These are phyloP conservation scores for Galago senegalensis DNA, from an alignment of 2,797 vertebrate genomes.

Conservation along the genomic window DNA sequence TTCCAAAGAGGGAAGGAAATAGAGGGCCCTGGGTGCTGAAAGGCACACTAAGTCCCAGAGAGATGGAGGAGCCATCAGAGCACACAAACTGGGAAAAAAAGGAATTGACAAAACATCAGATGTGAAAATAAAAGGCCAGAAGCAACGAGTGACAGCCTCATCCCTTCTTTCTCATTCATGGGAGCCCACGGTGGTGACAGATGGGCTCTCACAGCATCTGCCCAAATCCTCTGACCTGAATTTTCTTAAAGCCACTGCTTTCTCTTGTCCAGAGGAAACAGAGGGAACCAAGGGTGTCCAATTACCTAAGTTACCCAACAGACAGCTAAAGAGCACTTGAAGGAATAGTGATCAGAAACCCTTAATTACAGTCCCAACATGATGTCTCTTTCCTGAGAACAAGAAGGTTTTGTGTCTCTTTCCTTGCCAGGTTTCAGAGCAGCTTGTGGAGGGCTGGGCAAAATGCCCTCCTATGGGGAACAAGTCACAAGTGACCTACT, in stretches of 20 bases:
- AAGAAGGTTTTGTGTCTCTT: background rate
- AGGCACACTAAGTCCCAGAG: background rate
- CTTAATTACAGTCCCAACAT: slow-evolving; percentile 77
- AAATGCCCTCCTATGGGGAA: background rate
- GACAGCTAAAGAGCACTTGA: slow-evolving; percentile 75
- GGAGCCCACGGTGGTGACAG: slow-evolving; percentile 57
- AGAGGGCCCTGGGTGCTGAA: background rate
- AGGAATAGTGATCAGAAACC: slow-evolving; percentile 66
- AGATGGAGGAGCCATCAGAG: background rate
- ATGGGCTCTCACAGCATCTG: slow-evolving; percentile 74
- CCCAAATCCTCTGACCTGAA: slow-evolving; percentile 77
- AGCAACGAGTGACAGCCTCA: background rate
- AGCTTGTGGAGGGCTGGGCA: background rate
- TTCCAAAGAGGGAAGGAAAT: background rate
- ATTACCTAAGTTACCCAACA: background rate
- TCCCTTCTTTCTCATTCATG: slow-evolving; percentile 5
- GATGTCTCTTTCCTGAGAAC: slow-evolving; percentile 59
- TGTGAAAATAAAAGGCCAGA: slow-evolving; percentile 63
- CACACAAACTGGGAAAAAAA: background rate
- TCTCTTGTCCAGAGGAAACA: slow-evolving; percentile 47
- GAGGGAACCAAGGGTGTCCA: slow-evolving; percentile 66
- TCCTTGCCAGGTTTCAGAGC: background rate
- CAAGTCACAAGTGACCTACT: background rate
- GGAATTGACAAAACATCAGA: slow-evolving; percentile 69
- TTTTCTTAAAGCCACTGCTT: slow-evolving; percentile 80